phyloP scores from a whole-genome alignment of 1,140 invertebrate genomes.

The Trinorchestia longiramus region DNA sequence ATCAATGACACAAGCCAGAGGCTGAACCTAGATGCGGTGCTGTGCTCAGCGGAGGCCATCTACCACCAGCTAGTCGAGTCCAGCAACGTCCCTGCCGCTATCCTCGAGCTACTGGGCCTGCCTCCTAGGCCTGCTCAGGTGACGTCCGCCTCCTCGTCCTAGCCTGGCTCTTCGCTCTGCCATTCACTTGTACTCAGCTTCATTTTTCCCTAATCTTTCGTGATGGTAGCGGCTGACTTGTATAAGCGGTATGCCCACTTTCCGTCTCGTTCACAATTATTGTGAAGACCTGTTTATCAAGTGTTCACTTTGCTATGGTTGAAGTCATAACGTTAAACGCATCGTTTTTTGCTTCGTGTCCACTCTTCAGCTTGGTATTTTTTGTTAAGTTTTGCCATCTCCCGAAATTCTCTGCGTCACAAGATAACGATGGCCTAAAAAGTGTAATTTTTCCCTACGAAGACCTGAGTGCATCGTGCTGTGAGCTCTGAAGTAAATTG shows the following conservation, averaged over 20 bases:
- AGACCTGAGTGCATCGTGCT: background rate
- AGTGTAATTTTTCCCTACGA: background rate
- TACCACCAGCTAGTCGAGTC: constrained; percentile 83
- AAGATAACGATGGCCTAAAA: background rate
- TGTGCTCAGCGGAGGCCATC: constrained; percentile 90
- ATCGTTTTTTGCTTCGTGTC: background rate
- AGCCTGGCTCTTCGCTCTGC: background rate
- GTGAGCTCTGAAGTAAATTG: background rate
- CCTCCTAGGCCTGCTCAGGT: constrained; percentile 68
- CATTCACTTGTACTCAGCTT: background rate
- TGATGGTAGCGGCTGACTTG: background rate
- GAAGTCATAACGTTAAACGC: background rate
- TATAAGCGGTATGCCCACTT: background rate
- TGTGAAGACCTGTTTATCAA: background rate
- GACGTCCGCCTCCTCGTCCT: background rate
- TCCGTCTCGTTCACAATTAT: background rate
- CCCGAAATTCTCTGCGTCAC: background rate
- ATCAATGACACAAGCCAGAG: constrained; percentile 91
- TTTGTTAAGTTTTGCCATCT: background rate
- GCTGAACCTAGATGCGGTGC: constrained; percentile 82
- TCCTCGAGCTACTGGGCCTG: constrained; percentile 79
- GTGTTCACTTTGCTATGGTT: background rate
- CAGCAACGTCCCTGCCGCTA: constrained; percentile 75
- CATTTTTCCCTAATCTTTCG: background rate
- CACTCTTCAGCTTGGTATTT: background rate